Percentiles rank a stretch among this genome's conserved stretches.
phyloP scores from a whole-genome alignment of 2,888 invertebrate genomes.

The Pachydiplax longipennis region DNA sequence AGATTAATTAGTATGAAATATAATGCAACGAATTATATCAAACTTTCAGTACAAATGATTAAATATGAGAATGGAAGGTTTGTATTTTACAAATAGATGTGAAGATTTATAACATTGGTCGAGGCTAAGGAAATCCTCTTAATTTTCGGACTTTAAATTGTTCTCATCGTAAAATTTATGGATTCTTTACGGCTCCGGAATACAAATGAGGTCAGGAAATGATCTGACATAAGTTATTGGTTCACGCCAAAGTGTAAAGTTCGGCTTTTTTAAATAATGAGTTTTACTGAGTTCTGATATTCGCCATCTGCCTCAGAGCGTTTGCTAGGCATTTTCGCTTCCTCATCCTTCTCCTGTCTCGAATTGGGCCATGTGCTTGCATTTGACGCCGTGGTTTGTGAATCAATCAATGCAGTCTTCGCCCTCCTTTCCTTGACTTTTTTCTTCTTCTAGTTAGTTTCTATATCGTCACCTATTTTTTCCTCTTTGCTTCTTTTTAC shows the following conservation, averaged over 20 bases:
- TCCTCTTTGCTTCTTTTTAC: background rate
- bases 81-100: too few species aligned
- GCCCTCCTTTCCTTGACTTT: background rate
- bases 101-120: too few species aligned
- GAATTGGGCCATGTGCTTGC: background rate
- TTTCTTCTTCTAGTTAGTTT: background rate
- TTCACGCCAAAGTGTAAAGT: background rate
- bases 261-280: background rate
- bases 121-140: too few species aligned
- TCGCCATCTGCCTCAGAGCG: background rate
- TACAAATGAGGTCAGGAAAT: background rate
- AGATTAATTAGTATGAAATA: too few species aligned
- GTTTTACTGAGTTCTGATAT: background rate
- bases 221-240: background rate
- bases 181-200: too few species aligned
- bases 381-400: background rate
- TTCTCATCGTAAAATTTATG: too few species aligned
- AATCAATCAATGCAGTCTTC: constrained; percentile 17
- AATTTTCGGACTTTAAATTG: too few species aligned
- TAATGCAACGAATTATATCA: too few species aligned
- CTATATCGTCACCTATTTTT: background rate
- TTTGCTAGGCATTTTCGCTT: background rate
- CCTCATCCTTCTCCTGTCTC: background rate
- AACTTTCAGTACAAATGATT: too few species aligned
- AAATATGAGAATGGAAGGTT: too few species aligned